Base-by-base conservation (phyloP, 2,113 vertebrate genomes). In the Oncorhynchus kisutch region DNA sequence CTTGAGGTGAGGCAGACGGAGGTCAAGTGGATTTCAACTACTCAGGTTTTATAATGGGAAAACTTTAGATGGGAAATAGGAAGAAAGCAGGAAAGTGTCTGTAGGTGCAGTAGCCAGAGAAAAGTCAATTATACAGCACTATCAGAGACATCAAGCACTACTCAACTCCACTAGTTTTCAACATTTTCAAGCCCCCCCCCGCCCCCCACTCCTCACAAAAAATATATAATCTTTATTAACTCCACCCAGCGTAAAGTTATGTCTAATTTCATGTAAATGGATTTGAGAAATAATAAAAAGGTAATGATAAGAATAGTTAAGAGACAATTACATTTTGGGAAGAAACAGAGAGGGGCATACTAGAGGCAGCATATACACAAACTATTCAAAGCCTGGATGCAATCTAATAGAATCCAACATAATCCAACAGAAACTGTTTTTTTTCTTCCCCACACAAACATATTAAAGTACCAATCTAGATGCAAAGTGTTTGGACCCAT, bases 1-100 rank as follows among this genome's bases (percentile, higher is more conserved):
- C 79, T 81, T 71, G 65, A 81, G 12, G 24, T 54, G n/a, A 71
- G 67, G 72, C 67, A 65, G 72, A 70, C 67, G 68, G 81, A 79
- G 76, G 84, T 87, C 87, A 79, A 90, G 89, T 81, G 80, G 76
- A 89, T 88, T 89, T 89, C 70, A 84, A 78, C 77, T 77, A 79
- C 78, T 80, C 71, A 86, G 73, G 71, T 83, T 85, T 87, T 78
- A 45, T 45, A 87, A 81, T 54, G 62, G 77, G 74, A 86, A 72
- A 84, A 87, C 74, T 86, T 85, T 73, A 79, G 22, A n/a, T 62
- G 68, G 62, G 49, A 54, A 81, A 59, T 25, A 62, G 62, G 67
- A 25, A 25, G 64, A 25, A 12, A 66, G 22, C 27, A 66, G 22
- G 64, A 11, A 29, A 66, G 3, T 11, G 64, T 9, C 27, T 5